Evolutionary conservation across 2,888 invertebrate genomes (phyloP).

Genomic region (Cerastis leucographa): DNA sequence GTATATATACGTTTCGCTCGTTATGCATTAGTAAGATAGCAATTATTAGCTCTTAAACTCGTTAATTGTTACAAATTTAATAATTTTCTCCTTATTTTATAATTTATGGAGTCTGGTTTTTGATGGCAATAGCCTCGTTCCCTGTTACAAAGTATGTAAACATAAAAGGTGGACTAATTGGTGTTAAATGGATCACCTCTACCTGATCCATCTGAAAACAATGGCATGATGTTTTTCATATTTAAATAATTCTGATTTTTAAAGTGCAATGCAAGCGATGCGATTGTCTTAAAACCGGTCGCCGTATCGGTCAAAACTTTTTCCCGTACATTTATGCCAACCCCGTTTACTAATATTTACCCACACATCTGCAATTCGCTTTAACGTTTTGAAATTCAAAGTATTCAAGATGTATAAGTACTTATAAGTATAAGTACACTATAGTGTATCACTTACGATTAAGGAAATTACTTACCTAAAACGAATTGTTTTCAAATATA

Average conservation of each 20-base stretch:
- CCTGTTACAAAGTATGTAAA: not conserved
- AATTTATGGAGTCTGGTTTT: not conserved
- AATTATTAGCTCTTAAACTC: not conserved
- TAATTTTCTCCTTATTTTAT: not conserved
- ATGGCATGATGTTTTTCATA: not conserved
- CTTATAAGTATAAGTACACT: no score
- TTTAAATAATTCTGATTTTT: not conserved
- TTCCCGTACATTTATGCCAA: conserved; percentile 39
- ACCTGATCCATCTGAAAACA: no score
- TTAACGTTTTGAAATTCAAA: conserved; percentile 55
- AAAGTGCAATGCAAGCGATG: not conserved
- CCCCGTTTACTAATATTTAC: conserved; percentile 64
- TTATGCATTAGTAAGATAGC: not conserved
- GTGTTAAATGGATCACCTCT: not conserved
- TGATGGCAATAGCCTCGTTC: no score
- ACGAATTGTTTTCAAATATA: conserved; percentile 10
- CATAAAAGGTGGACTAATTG: not conserved
- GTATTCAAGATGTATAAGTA: conserved; percentile 7
- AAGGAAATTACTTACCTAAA: not conserved
- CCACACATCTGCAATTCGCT: conserved; percentile 60
- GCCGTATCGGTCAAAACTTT: not conserved
- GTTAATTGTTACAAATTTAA: no score
- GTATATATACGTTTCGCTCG: not conserved
- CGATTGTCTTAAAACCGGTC: not conserved
- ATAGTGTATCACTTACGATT: conserved; percentile 4